phyloP scores from a whole-genome alignment of 30 jellyfish, hydroid and myxozoan genomes.

The Aurelia sp. region DNA sequence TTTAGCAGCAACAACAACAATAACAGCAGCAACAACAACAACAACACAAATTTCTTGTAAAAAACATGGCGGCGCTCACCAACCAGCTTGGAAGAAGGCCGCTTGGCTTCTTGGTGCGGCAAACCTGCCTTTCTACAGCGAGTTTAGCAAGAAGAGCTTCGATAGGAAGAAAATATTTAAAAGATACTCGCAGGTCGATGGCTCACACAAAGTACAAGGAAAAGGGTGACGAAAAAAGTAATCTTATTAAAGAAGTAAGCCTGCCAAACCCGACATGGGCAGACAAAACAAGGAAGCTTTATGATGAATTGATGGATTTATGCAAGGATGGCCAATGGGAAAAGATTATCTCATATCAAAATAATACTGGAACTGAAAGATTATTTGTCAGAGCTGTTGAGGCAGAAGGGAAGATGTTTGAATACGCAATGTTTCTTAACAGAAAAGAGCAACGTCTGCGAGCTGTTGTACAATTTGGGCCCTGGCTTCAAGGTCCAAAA shows the following conservation, averaged over 20 bases:
- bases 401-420: slow-evolving; percentile 68
- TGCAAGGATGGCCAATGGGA: slow-evolving; percentile 76
- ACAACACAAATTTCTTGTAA: too few relatives aligned
- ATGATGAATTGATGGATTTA: slow-evolving; percentile 48
- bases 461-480: slow-evolving; percentile 77
- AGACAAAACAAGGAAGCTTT: slow-evolving; percentile 37
- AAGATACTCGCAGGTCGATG: slow-evolving; percentile 7
- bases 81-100: background rate
- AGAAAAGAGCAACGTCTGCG: slow-evolving; percentile 57
- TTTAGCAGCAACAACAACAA: too few relatives aligned
- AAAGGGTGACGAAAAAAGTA: too few relatives aligned
- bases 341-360: slow-evolving; percentile 32
- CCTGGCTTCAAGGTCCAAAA: slow-evolving; percentile 81
- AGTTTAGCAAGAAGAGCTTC: slow-evolving; percentile 32
- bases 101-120: background rate
- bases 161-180: slow-evolving; percentile 42
- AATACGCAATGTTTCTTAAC: slow-evolving; percentile 68
- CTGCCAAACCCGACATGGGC: slow-evolving; percentile 72
- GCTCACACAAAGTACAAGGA: too few relatives aligned
- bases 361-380: slow-evolving; percentile 20
- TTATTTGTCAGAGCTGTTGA: slow-evolving; percentile 46
- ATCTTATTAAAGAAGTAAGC: slow-evolving; percentile 50
- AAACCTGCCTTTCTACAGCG: slow-evolving; percentile 21
- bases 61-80: slow-evolving; percentile 17
- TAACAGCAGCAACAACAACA: too few relatives aligned